Evolutionary conservation across 2,113 vertebrate species (phyloP).

Genomic region (Blennius ocellaris): DNA sequence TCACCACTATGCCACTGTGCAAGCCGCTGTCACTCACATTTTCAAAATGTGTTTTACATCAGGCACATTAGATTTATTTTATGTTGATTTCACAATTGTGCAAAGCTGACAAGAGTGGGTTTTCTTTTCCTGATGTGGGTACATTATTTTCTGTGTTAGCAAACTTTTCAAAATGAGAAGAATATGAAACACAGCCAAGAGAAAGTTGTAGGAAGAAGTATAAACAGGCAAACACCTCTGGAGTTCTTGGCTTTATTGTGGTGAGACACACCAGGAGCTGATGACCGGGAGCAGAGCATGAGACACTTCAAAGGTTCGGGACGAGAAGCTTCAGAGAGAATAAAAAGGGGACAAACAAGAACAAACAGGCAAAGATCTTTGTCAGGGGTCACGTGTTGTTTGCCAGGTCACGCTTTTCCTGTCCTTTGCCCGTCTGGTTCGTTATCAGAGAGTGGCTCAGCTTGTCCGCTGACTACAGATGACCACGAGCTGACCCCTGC

Average conservation of each 20-base stretch:
- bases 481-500: constrained; percentile 62
- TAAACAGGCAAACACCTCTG: background rate
- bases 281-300: background rate
- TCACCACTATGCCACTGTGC: too few species aligned
- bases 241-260: background rate
- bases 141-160: too few species aligned
- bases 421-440: constrained; percentile 79
- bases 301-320: constrained; percentile 15
- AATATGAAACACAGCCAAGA: background rate
- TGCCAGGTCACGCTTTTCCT: constrained; percentile 61
- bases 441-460: constrained; percentile 62
- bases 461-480: constrained; percentile 70
- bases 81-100: background rate
- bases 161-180: too few species aligned
- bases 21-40: too few species aligned
- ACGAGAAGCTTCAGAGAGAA: constrained; percentile 3
- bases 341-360: constrained; percentile 25
- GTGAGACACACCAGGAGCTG: background rate
- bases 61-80: background rate
- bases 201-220: background rate
- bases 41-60: too few species aligned
- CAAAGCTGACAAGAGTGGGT: background rate
- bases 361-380: constrained; percentile 47
- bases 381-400: constrained; percentile 67
- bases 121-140: too few species aligned